Base-by-base conservation (phyloP, 2,888 invertebrate genomes). In the Cotesia congregata region DNA sequence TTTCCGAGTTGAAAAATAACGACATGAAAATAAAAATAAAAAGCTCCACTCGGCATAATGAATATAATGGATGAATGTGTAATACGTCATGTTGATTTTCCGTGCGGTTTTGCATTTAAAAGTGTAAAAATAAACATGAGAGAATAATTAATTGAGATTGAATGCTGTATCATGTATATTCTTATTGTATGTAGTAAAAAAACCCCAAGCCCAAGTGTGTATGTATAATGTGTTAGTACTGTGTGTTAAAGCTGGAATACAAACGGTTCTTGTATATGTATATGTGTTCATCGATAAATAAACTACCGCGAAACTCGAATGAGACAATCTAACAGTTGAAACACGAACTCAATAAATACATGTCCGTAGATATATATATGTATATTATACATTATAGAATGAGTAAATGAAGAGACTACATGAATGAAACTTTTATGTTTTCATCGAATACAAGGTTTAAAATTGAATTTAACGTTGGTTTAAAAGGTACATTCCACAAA, bases 321-420 rank as follows among this genome's bases (percentile, higher is more conserved):
- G 65, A 65, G 65, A 65, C 65, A 70, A 70, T 73, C 73, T 65
- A 65, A 65, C 65, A 65, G 65, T 65, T 65, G 65, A 38, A 65
- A 65, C 38, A 65, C 65, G 20, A 30, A 65, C 50, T 50, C 50
- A 50, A 50, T 50, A 50, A 50, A 50, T 50, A 50, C 50, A 50
- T 50, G 6, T 30, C 2, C 30, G 30, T 9, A 50, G 50, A 50
- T 3, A 50, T 50, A 12, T 50, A 50, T 50, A 9, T 6, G 4
- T 50, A 12, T 50, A 50, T 0, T 9, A 50, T 50, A 50, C 3
- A 38, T 65, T 30, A 12, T 65, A 38, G 20, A 30, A 38, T 65
- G 7, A 65, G 50, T 50, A 65, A 65, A 65, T 38, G 65, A 65
- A 30, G 65, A 30, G 65, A 30, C 30, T 65, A 65, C 65, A 65